phyloP scores from a whole-genome alignment of 2,113 vertebrate genomes.

The Eleginops maclovinus region DNA sequence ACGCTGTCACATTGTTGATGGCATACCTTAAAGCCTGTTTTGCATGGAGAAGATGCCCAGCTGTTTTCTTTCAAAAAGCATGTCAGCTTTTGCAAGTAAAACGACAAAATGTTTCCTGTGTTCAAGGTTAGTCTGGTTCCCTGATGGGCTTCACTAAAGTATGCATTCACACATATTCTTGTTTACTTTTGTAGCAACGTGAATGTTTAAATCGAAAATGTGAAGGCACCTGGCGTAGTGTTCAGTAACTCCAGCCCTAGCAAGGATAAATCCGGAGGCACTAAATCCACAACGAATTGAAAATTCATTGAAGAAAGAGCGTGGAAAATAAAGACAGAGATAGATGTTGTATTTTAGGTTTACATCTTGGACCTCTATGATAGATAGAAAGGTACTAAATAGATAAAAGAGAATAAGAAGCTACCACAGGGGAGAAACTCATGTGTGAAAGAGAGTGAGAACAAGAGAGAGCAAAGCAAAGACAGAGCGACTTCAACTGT shows the following conservation, averaged over 20 bases:
- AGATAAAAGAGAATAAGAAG: conserved; percentile 16
- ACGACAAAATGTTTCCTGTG: background rate
- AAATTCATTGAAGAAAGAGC: conserved; percentile 46
- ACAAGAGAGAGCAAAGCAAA: conserved; percentile 27
- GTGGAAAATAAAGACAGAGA: conserved; percentile 16
- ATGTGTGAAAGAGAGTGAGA: conserved; percentile 35
- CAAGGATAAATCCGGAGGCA: conserved; percentile 59
- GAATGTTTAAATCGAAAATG: conserved; percentile 62
- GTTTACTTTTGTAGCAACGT: conserved; percentile 51
- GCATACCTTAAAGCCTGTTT: background rate
- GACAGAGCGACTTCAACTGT: conserved; percentile 36
- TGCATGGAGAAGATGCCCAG: background rate
- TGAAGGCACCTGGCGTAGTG: conserved; percentile 48
- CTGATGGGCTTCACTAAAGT: conserved; percentile 16
- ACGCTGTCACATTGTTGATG: background rate
- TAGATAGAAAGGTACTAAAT: background rate
- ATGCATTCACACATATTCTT: conserved; percentile 50
- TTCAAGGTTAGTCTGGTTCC: conserved; percentile 12
- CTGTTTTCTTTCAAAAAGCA: conserved; percentile 9
- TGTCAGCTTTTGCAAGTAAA: background rate
- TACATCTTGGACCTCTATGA: background rate
- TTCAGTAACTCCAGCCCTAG: conserved; percentile 47
- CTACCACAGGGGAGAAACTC: conserved; percentile 17
- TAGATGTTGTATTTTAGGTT: conserved; percentile 1
- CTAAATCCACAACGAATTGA: conserved; percentile 65